Conservation (phyloP, 1,140 invertebrate genomes). For the Zaprionus camerounensis region DNA sequence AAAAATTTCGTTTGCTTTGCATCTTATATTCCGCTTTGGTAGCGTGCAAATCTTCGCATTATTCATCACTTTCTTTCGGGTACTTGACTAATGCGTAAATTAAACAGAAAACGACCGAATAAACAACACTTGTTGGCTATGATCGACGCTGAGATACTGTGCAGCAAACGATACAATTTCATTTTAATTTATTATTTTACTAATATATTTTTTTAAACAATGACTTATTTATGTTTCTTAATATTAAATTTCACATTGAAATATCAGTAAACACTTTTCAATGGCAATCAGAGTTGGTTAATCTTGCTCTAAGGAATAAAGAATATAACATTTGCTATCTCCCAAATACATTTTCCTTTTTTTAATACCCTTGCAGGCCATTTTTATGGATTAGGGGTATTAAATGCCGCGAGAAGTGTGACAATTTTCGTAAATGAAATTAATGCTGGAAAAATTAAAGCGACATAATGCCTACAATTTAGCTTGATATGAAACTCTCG, state of each 20-base stretch:
- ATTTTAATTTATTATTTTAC: neutral
- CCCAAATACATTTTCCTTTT: neutral
- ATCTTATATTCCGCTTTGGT: slow-evolving; percentile 56
- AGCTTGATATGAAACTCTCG: slow-evolving; percentile 59
- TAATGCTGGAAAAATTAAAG: slow-evolving; percentile 57
- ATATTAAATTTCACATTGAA: neutral
- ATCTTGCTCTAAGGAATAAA: neutral
- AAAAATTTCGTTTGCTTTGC: slow-evolving; percentile 63
- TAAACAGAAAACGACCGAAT: slow-evolving; percentile 53
- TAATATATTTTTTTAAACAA: neutral
- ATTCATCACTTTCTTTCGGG: slow-evolving; percentile 72
- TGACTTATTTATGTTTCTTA: neutral
- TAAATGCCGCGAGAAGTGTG: slow-evolving; percentile 45
- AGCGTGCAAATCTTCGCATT: slow-evolving; percentile 71
- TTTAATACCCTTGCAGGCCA: neutral
- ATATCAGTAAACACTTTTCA: neutral
- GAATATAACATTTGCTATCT: neutral
- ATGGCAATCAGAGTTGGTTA: no score
- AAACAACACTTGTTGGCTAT: neutral
- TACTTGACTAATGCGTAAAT: slow-evolving; percentile 78
- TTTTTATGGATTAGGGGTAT: neutral
- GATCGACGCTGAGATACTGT: slow-evolving; percentile 15
- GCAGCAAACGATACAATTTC: neutral
- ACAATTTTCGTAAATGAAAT: slow-evolving; percentile 50
- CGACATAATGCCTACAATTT: slow-evolving; percentile 62